Evolutionary conservation across 1,140 invertebrate species (phyloP).

Genomic region (Danaus plexippus): DNA sequence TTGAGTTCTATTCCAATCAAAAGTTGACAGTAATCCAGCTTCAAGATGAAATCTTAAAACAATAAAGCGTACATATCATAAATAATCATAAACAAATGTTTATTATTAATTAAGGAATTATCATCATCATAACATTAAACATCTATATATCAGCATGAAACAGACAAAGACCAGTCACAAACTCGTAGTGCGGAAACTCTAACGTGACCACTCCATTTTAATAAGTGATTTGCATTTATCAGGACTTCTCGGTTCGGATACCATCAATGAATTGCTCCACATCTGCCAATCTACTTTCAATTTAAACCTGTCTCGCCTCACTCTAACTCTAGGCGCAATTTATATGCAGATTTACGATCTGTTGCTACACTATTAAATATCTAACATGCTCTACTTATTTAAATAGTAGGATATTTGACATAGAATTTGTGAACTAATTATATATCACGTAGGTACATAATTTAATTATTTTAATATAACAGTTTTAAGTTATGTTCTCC

Average conservation of each 20-base stretch:
- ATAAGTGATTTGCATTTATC: conserved; percentile 19
- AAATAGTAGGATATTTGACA: too few species aligned
- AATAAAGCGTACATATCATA: neutral
- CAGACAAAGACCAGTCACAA: too few species aligned
- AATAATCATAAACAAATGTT: conserved; percentile 7
- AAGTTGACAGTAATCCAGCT: too few species aligned
- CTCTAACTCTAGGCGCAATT: conserved; percentile 8
- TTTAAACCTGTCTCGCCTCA: conserved; percentile 10
- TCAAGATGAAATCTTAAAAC: neutral
- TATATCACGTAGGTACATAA: too few species aligned
- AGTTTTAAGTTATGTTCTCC: too few species aligned
- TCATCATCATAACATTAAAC: conserved; percentile 3
- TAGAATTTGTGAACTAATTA: too few species aligned
- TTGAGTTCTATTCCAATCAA: too few species aligned
- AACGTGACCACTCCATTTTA: conserved; percentile 10
- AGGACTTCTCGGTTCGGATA: conserved; percentile 10
- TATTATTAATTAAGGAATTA: conserved; percentile 1
- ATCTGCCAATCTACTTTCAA: conserved; percentile 22
- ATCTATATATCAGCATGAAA: conserved; percentile 4
- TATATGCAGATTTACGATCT: conserved; percentile 16
- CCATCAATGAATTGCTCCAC: conserved; percentile 13
- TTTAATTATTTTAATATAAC: too few species aligned
- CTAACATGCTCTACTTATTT: too few species aligned
- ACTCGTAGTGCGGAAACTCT: neutral
- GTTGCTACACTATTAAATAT: too few species aligned